Evolutionary conservation across 2,113 vertebrate species (phyloP), one percentile per base, ranked within the genome.

Genomic region (Sitta europaea): DNA sequence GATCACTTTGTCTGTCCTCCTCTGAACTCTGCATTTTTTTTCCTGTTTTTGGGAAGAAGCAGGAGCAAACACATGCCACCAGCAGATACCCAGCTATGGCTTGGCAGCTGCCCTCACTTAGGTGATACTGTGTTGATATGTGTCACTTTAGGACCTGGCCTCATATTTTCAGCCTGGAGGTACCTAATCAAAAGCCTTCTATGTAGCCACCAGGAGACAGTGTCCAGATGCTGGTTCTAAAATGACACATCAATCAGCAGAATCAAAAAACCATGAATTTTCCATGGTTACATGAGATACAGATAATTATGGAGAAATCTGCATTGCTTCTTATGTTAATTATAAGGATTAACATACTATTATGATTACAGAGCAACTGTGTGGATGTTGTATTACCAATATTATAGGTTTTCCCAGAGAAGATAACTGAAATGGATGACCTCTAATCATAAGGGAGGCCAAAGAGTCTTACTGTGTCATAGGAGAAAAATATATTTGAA

Each of bases 211-310:
- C 35, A 77, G 31, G 31, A 72, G 33, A 8, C 0, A 51, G 13
- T 73, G 45, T 57, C 25, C 65, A 38, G 45, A 66, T 54, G 25
- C 20, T 63, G 53, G 19, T 38, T 76, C 48, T 51, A 91, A 88
- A 86, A 70, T 63, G 76, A 71, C 47, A 20, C 28, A 63, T 84
- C 65, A 78, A 55, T 94, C 59, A 91, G n/a, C 29, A 10, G 42
- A 84, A 91, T 54, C 11, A 62, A 90, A 92, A 83, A 65, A 77
- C 68, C 48, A 79, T 11, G 8, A 59, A 79, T 96, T 95, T 97
- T 81, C 12, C 14, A 81, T 78, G 47, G 82, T 78, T 96, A 61
- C 0, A 0, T 73, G 72, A 72, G 70, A 95, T 80, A 70, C 25
- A 63, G 79, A 71, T 86, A 80, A 92, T 92, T 88, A 63, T 47